Base-by-base conservation (phyloP, 2,888 invertebrate genomes). In the Acronicta alni region DNA sequence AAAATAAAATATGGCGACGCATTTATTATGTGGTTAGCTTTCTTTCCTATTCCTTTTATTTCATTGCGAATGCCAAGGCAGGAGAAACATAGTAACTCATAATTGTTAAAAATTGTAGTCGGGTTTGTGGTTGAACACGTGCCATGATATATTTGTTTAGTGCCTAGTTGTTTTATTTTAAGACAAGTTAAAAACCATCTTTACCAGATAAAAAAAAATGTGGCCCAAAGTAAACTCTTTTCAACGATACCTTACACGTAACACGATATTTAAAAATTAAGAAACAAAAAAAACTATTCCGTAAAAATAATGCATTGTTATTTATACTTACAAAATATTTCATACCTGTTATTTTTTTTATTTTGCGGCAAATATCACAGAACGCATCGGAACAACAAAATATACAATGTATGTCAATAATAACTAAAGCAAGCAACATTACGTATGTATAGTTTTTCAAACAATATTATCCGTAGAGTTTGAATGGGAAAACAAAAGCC, bases 391-490 rank as follows among this genome's bases (percentile, higher is more conserved):
- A 12, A 15, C 9, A 43, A 44, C 3, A 23, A 15, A 56, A 39
- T 45, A 15, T 10, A n/a, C 14, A 41, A 53, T n/a, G 12, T 26
- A 0, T 30, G 12, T 38, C 23, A 9, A 53, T 45, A 48, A 37
- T 8, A 49, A 45, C 9, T n/a, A n/a, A n/a, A 4, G 4, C 30
- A 66, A 45, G 17, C 38, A 15, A 30, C 20, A 60, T 67, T 44
- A 51, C 20, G 7, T 43, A 56, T 35, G 35, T 30, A 32, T 47
- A 51, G 49, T 63, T 69, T 69, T 69, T 66, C 51, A 41, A 66
- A 61, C 37, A 62, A 53, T 43, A 42, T 62, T 62, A 23, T 35
- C 12, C 15, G 46, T 8, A 30, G 23, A 57, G 55, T 26, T 56
- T 26, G 62, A 51, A 51, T 35, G n/a, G 46, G 57, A 47, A 57